A percentile compares a stretch with the other conserved stretches of the same genome.
Conservation (phyloP, 2,797 vertebrate genomes). For the Pipistrellus nathusii region DNA sequence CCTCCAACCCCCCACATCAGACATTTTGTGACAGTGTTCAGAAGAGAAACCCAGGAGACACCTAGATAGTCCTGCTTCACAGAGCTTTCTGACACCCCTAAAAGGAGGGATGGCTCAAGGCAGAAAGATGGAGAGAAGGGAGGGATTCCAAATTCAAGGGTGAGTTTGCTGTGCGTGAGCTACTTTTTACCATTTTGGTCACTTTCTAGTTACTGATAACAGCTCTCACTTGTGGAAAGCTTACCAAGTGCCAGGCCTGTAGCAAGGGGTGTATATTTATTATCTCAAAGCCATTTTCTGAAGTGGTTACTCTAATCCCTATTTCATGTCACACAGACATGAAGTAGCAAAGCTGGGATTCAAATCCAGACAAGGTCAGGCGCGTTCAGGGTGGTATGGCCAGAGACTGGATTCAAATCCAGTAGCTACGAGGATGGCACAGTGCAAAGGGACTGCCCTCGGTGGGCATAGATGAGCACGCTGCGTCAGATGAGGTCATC, state of each 20-base stretch:
- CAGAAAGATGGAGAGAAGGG: neutral
- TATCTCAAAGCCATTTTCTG: neutral
- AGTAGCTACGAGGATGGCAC: neutral
- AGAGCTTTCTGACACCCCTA: neutral
- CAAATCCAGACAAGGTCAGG: neutral
- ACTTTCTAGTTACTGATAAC: constrained; percentile 2
- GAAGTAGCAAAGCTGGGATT: constrained; percentile 15
- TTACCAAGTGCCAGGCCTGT: neutral
- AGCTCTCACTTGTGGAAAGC: neutral
- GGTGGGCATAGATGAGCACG: neutral
- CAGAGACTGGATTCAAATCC: neutral
- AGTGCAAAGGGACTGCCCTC: neutral
- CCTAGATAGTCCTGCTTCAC: neutral
- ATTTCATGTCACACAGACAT: neutral
- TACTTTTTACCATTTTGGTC: neutral
- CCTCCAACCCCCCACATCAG: neutral
- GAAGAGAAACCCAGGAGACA: constrained; percentile 17
- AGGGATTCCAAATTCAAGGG: neutral
- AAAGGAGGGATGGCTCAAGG: neutral
- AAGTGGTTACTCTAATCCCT: neutral
- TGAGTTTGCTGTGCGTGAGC: neutral
- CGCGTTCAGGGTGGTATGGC: too few species aligned
- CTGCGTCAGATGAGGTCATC: neutral
- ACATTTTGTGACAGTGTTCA: neutral
- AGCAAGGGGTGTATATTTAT: neutral